A percentile compares a stretch with the other conserved stretches of the same genome.
phyloP scores from a whole-genome alignment of 2,888 invertebrate species.

The Xestia c-nigrum region DNA sequence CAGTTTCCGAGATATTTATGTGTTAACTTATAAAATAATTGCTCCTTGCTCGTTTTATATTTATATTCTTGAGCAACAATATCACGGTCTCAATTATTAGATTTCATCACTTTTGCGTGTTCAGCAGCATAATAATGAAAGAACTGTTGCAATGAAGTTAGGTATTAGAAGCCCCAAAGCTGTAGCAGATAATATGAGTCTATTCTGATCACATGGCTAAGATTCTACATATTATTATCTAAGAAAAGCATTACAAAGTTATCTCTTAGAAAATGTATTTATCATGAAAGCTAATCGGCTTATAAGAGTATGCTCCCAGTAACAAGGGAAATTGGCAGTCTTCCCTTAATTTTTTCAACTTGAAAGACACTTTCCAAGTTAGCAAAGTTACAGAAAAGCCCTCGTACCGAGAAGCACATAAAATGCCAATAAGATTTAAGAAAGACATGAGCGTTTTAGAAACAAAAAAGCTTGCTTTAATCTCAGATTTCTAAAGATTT shows the following conservation, averaged over 20 bases:
- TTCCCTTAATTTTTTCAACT: conserved; percentile 38
- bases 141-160: neutral
- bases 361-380: conserved; percentile 45
- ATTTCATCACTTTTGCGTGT: neutral
- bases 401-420: conserved; percentile 33
- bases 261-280: conserved; percentile 19
- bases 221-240: neutral
- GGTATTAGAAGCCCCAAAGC: neutral
- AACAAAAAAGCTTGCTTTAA: conserved; percentile 16
- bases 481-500: conserved; percentile 9
- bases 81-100: neutral
- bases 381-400: conserved; percentile 28
- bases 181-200: neutral
- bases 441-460: conserved; percentile 17
- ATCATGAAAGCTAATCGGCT: conserved; percentile 43
- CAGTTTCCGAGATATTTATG: no score
- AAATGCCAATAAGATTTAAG: conserved; percentile 43
- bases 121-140: neutral
- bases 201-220: neutral
- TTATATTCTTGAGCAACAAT: neutral
- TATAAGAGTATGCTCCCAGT: conserved; percentile 7
- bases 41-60: no score
- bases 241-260: conserved; percentile 4
- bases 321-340: conserved; percentile 41
- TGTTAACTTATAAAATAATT: no score